A percentile compares a stretch with the other conserved stretches of the same genome.
These are phyloP conservation scores for Fratercula arctica DNA, from an alignment of 2,797 vertebrate species.

Conservation along the genomic window DNA sequence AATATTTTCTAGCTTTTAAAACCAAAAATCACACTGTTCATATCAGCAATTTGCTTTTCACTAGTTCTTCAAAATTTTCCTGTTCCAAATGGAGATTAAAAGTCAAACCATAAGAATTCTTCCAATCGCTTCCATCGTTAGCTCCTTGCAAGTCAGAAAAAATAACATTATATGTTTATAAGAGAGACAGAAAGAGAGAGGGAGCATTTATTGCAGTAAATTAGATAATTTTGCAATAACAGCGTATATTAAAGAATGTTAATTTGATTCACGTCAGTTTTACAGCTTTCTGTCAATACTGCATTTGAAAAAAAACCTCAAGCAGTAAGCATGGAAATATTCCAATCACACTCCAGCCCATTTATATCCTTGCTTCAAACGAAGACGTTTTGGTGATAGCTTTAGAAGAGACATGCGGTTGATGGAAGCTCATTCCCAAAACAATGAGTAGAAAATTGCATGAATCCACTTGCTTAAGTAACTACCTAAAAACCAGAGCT, in stretches of 20 bases:
- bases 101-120: conserved; percentile 51
- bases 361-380: not conserved
- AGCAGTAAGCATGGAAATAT: not conserved
- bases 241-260: conserved; percentile 11
- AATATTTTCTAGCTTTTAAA: not conserved
- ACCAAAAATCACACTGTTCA: not conserved
- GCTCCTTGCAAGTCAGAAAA: not conserved
- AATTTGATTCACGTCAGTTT: conserved; percentile 42
- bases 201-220: conserved; percentile 22
- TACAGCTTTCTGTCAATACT: not conserved
- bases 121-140: conserved; percentile 9
- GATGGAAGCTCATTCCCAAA: not conserved
- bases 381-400: not conserved
- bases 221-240: conserved; percentile 24
- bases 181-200: not conserved
- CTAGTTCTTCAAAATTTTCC: not conserved
- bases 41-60: not conserved
- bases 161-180: not conserved
- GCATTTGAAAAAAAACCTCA: not conserved
- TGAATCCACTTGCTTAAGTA: not conserved
- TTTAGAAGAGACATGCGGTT: not conserved
- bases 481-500: not conserved
- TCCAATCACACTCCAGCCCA: not conserved
- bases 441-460: not conserved
- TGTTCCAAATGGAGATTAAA: conserved; percentile 24